A percentile compares a stretch with the other conserved stretches of the same genome.
Conservation (phyloP, 2,888 invertebrate species). For the Mystacides longicornis region DNA sequence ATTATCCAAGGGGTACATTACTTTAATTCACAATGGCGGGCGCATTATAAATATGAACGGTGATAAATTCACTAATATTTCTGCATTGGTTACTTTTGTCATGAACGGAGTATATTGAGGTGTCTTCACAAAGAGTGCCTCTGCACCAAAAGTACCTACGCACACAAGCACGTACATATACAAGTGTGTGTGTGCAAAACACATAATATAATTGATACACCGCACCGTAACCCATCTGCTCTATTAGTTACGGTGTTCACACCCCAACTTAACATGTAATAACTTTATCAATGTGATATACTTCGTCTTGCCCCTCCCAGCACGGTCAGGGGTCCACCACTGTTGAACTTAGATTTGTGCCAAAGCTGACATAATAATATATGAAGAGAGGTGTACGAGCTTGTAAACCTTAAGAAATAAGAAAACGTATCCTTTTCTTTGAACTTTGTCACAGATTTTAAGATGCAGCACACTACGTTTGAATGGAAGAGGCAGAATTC, state of each 20-base stretch:
- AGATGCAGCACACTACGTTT: too few species aligned
- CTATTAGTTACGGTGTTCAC: conserved; percentile 26
- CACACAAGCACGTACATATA: too few species aligned
- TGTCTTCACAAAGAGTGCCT: too few species aligned
- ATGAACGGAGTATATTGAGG: too few species aligned
- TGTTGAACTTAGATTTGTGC: background rate
- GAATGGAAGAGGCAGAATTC: too few species aligned
- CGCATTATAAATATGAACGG: conserved; percentile 18
- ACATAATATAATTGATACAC: background rate
- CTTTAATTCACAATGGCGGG: background rate
- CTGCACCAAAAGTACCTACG: too few species aligned
- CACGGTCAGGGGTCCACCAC: background rate
- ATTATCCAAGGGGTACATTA: background rate
- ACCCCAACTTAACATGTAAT: conserved; percentile 27
- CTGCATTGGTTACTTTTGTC: background rate
- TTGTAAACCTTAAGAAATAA: too few species aligned
- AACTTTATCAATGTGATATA: conserved; percentile 27
- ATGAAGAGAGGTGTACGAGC: too few species aligned
- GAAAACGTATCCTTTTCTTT: too few species aligned
- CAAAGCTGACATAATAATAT: too few species aligned
- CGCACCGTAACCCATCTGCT: conserved; percentile 26
- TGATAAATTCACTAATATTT: conserved; percentile 15
- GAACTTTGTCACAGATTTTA: too few species aligned
- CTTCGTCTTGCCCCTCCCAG: conserved; percentile 17
- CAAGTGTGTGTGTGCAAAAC: too few species aligned